These are phyloP conservation scores for Gobio gobio DNA, from an alignment of 2,113 vertebrate genomes.

Conservation along the genomic window DNA sequence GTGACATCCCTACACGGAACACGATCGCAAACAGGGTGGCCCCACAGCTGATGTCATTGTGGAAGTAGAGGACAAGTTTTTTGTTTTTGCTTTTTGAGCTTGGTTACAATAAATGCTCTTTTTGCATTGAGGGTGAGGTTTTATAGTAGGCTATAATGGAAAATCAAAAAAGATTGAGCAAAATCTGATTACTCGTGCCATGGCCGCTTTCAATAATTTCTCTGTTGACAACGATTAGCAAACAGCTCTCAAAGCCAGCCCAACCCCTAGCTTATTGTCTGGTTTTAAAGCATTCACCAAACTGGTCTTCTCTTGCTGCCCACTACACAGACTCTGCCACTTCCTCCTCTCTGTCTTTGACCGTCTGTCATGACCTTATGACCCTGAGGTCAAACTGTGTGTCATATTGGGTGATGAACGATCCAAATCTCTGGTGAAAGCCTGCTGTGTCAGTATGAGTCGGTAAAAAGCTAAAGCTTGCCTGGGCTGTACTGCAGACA, in stretches of 20 bases:
- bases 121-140: no score
- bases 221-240: slow-evolving; percentile 59
- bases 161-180: no score
- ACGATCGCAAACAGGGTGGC: no score
- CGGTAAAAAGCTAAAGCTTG: slow-evolving; percentile 1
- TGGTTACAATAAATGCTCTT: no score
- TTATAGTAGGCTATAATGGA: no score
- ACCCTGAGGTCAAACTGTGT: slow-evolving; percentile 46
- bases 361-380: slow-evolving; percentile 19
- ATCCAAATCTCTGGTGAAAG: background rate
- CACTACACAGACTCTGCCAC: slow-evolving; percentile 29
- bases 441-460: slow-evolving; percentile 4
- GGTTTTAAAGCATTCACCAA: slow-evolving; percentile 5
- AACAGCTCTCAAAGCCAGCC: slow-evolving; percentile 55
- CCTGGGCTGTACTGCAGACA: background rate
- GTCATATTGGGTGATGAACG: background rate
- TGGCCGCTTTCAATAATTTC: no score
- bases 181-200: no score
- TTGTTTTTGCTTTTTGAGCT: no score
- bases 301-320: slow-evolving; percentile 49
- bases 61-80: no score
- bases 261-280: slow-evolving; percentile 21
- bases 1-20: no score
- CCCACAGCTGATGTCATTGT: no score
- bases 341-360: slow-evolving; percentile 17